These are phyloP conservation scores for Semicossyphus pulcher DNA, from an alignment of 2,113 vertebrate species.

Conservation along the genomic window DNA sequence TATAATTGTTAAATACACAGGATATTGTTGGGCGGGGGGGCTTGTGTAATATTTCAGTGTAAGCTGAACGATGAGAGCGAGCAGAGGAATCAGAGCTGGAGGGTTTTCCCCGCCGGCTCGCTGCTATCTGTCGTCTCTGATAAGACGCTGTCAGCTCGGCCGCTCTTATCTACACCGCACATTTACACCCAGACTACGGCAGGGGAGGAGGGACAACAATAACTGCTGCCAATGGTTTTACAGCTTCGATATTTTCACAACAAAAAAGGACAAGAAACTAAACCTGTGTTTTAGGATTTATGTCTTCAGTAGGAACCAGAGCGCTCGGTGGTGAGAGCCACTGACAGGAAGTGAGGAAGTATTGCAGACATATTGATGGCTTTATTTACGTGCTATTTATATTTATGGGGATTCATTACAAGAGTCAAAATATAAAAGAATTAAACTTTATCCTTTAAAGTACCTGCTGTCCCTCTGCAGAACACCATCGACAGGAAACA, in stretches of 20 bases:
- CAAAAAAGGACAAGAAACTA: no score
- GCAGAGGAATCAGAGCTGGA: constrained; percentile 18
- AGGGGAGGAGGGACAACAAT: constrained; percentile 24
- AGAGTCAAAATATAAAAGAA: no score
- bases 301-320: no score
- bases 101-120: constrained; percentile 18
- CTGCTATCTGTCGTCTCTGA: constrained; percentile 54
- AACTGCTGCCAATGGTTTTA: background rate
- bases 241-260: background rate
- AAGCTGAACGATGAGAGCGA: constrained; percentile 8
- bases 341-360: no score
- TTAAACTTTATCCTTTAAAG: no score
- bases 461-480: no score
- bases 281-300: no score
- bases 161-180: constrained; percentile 59
- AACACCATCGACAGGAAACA: no score
- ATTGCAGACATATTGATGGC: no score
- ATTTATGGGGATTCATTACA: no score
- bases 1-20: background rate
- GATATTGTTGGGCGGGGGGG: background rate
- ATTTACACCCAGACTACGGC: constrained; percentile 51
- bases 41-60: background rate
- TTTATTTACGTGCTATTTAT: no score
- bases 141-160: constrained; percentile 60
- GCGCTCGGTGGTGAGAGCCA: no score